Percentiles rank a stretch among this genome's conserved stretches.
Evolutionary conservation across 2,888 invertebrate genomes (phyloP).

Genomic region (Metalampra italica): DNA sequence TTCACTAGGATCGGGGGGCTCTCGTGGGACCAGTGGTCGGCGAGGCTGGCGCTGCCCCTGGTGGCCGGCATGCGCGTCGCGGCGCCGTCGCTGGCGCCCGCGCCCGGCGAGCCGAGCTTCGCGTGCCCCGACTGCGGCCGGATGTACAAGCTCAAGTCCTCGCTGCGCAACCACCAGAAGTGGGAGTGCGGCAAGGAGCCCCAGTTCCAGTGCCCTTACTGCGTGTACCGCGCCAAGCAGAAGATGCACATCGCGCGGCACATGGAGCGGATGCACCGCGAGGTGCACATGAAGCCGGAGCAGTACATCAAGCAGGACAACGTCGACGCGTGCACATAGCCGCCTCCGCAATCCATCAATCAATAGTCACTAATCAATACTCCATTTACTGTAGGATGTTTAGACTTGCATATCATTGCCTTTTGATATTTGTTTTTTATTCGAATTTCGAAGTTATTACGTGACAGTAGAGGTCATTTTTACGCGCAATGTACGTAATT

Average conservation of each 20-base stretch:
- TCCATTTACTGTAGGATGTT: constrained; percentile 30
- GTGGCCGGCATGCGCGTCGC: constrained; percentile 79
- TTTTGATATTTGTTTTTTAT: constrained; percentile 22
- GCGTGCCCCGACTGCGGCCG: constrained; percentile 90
- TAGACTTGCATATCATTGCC: constrained; percentile 36
- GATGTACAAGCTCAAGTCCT: constrained; percentile 91
- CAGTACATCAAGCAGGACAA: constrained; percentile 72
- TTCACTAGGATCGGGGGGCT: constrained; percentile 83
- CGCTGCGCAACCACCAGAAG: constrained; percentile 89
- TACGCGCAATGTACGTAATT: constrained; percentile 5
- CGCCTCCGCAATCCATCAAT: constrained; percentile 14
- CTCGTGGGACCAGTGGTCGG: constrained; percentile 87
- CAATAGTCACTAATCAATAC: constrained; percentile 33
- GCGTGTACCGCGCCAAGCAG: constrained; percentile 90
- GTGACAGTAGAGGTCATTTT: constrained; percentile 14
- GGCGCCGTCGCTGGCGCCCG: constrained; percentile 37
- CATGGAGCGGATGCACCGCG: constrained; percentile 90
- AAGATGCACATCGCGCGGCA: constrained; percentile 91
- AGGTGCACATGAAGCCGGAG: constrained; percentile 75
- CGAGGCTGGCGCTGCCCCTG: constrained; percentile 85
- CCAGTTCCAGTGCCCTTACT: constrained; percentile 89
- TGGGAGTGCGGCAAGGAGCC: constrained; percentile 93
- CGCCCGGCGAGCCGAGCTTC: constrained; percentile 79
- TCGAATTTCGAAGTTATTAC: constrained; percentile 10
- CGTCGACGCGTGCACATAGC: constrained; percentile 73